A percentile compares a stretch with the other conserved stretches of the same genome.
Evolutionary conservation across 2,113 vertebrate genomes (phyloP).

Genomic region (Fulica atra): DNA sequence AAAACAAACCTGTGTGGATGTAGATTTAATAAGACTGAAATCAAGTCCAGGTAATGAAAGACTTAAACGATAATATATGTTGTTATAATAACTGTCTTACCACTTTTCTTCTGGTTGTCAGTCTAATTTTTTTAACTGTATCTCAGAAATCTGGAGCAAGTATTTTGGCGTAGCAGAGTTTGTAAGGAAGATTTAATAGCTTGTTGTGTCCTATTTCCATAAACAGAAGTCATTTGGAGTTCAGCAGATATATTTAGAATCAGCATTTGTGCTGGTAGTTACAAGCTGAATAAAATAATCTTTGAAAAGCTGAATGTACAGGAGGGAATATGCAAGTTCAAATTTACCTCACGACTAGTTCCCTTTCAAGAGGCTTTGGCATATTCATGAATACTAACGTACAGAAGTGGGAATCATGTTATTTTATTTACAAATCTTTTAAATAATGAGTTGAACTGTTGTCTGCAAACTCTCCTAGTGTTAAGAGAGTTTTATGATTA

Average conservation of each 20-base stretch:
- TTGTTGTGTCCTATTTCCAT: constrained; percentile 79
- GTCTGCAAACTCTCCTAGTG: not conserved
- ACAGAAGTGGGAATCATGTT: not conserved
- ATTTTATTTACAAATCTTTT: not conserved
- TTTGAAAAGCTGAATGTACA: constrained; percentile 66
- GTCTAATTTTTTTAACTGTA: constrained; percentile 14
- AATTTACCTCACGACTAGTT: not conserved
- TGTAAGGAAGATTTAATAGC: constrained; percentile 79
- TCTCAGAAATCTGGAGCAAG: constrained; percentile 58
- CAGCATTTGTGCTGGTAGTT: constrained; percentile 72
- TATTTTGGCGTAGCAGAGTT: constrained; percentile 70
- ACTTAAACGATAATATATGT: not conserved
- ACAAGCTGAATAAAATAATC: constrained; percentile 76
- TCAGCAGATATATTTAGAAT: constrained; percentile 81
- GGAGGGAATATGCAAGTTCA: not conserved
- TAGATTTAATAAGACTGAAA: not conserved
- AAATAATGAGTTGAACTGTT: not conserved
- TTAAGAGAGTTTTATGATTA: not conserved
- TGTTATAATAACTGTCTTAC: not conserved
- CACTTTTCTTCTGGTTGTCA: constrained; percentile 1
- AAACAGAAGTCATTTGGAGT: constrained; percentile 79
- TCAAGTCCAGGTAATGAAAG: not conserved
- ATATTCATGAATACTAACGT: not conserved
- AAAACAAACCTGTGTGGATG: not conserved
- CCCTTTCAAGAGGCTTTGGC: not conserved